Evolutionary conservation across 1,140 invertebrate genomes (phyloP), one percentile per base, ranked within the genome.

Genomic region (Lutraria rhynchaena): DNA sequence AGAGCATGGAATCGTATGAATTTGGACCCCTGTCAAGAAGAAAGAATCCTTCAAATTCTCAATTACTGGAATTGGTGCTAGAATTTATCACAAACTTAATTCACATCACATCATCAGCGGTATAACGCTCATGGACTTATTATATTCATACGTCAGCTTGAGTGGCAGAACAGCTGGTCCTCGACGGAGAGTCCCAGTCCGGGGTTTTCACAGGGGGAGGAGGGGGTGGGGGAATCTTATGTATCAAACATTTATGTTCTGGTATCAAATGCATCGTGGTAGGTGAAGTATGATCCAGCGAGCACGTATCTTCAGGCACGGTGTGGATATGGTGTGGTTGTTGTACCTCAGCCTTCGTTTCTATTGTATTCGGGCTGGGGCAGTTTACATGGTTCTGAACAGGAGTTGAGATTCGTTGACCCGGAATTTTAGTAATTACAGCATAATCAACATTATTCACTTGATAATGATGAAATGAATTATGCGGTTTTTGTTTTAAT

Each of bases 181-280:
- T 31, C 22, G 53, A 17, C n/a, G 55, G 19, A n/a, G 24, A 29
- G 9, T 49, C 55, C 7, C 17, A 44, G 24, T 33, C 33, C 11
- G 9, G 37, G 3, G 13, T 15, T 49, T 35, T 41, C 19, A 24
- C 5, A 27, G 44, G 35, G 27, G 53, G 76, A 5, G 60, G 76
- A 17, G 53, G 76, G 19, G 76, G 76, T 27, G 65, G 63, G 31
- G 63, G 63, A 29, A 78, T 46, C 29, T 69, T 69, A 58, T 80
- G 76, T 37, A 80, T 55, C 41, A 80, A 55, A 70, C 76, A 80
- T 11, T 70, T 51, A 67, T 80, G 76, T 80, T 80, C 76, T 9
- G 76, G 76, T 41, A 80, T 80, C 0, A 80, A 46, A 17, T 80
- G 76, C 76, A 80, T 70, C 46, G 76, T 80, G 17, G 65, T 70